Evolutionary conservation across 2,797 vertebrate species (phyloP).

Genomic region (Anguilla pacifica): DNA sequence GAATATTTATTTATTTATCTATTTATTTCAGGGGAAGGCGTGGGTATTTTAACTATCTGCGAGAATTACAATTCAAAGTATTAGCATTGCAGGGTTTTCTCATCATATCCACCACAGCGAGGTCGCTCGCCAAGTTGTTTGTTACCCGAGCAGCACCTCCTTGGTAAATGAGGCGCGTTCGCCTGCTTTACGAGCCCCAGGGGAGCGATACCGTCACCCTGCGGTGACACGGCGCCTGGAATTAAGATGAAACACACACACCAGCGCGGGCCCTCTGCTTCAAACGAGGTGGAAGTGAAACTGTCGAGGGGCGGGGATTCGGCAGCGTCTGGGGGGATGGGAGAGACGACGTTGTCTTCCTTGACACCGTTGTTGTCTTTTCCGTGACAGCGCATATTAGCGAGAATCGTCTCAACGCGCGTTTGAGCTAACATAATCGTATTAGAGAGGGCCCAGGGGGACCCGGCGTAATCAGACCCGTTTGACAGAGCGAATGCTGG

Average conservation of each 20-base stretch:
- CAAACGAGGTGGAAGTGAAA: slow-evolving; percentile 8
- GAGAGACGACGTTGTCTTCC: slow-evolving; percentile 14
- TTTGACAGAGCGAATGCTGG: slow-evolving; percentile 43
- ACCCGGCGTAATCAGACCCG: slow-evolving; percentile 42
- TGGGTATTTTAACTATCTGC: neutral
- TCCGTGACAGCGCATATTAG: slow-evolving; percentile 55
- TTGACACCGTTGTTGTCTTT: slow-evolving; percentile 47
- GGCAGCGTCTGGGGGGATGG: slow-evolving; percentile 4
- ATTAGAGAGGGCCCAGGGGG: slow-evolving; percentile 36
- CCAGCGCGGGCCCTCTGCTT: neutral
- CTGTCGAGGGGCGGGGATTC: neutral
- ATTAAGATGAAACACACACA: slow-evolving; percentile 19
- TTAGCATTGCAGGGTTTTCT: too few species aligned
- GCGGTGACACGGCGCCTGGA: slow-evolving; percentile 3
- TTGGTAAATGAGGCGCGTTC: neutral
- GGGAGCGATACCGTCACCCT: neutral
- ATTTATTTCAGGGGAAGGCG: neutral
- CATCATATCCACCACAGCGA: neutral
- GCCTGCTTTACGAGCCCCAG: neutral
- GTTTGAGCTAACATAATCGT: slow-evolving; percentile 54
- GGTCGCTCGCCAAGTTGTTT: neutral
- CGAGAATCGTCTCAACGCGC: slow-evolving; percentile 37
- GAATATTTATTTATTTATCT: neutral
- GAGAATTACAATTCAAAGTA: too few species aligned
- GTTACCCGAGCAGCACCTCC: neutral